Base-by-base conservation (phyloP, 2,797 vertebrate genomes). In the Lophotriccus pileatus region DNA sequence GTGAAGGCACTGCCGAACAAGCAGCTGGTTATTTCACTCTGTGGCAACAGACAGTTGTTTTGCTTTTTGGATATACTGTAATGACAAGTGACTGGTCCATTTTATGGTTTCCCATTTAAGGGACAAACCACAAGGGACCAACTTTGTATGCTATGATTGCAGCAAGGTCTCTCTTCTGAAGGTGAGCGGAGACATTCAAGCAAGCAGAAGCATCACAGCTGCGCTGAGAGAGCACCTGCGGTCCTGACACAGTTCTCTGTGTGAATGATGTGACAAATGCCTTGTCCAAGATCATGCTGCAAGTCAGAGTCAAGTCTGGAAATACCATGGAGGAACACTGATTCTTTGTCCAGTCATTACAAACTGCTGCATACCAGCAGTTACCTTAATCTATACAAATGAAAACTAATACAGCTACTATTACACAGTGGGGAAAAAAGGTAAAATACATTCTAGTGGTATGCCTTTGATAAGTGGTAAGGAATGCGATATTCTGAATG, bases 401-500 rank as follows among this genome's bases (percentile, higher is more conserved):
- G 1, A 80, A 84, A 63, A 79, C 7, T 87, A 64, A 19, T 60
- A 43, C 6, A 87, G 10, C 41, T 81, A 25, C 25, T 64, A 12
- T 60, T 87, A 43, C 6, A 14, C 32, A 46, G 50, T 75, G 39
- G 7, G 18, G 3, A 30, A 30, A 84, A 86, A 84, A 80, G 19
- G 66, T 52, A 73, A 88, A 93, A 87, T 64, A 25, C 5, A 41
- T 92, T 84, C 76, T 76, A 55, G 25, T 60, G 8, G 37, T 53
- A 5, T 90, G 80, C 22, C n/a, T 66, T 58, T 7, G 13, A n/a
- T 67, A 58, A 60, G 28, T 75, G 44, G 53, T 77, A 74, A 94
- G 34, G 70, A 90, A 22, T 63, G 55, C 84, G 73, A 11, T 69
- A 69, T 76, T 92, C 80, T 88, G 52, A 81, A 55, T 60, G 73